A percentile compares a stretch with the other conserved stretches of the same genome.
These are phyloP conservation scores for Ephestia elutella DNA, from an alignment of 1,140 invertebrate species.

Conservation along the genomic window DNA sequence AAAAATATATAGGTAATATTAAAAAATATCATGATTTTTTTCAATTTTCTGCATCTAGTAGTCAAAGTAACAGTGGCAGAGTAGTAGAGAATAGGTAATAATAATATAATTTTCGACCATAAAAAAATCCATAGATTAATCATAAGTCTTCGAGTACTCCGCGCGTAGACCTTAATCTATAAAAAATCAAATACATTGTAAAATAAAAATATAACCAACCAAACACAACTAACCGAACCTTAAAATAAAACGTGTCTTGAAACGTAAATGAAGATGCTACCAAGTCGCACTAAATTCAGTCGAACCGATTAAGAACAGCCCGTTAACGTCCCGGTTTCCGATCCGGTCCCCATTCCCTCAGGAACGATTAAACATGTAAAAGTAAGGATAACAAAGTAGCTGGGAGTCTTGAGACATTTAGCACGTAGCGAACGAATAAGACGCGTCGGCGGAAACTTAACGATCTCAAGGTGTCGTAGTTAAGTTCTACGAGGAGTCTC, in stretches of 20 bases:
- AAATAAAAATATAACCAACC: not conserved
- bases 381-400: slow-evolving; percentile 67
- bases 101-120: no score
- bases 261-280: not conserved
- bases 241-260: not conserved
- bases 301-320: not conserved
- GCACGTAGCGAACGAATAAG: slow-evolving; percentile 60
- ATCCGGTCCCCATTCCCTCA: slow-evolving; percentile 25
- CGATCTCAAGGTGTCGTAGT: slow-evolving; percentile 30
- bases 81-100: no score
- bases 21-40: no score
- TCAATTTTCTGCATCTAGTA: no score
- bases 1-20: no score
- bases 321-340: not conserved
- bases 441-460: slow-evolving; percentile 61
- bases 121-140: no score
- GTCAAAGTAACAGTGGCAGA: no score
- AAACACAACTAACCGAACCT: not conserved
- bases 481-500: not conserved
- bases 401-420: slow-evolving; percentile 60
- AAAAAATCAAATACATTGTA: no score
- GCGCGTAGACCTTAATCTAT: no score
- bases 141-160: no score
- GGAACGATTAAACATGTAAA: slow-evolving; percentile 72
- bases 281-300: not conserved